Conservation (phyloP, 1,140 invertebrate species). For the Drosophila santomea region DNA sequence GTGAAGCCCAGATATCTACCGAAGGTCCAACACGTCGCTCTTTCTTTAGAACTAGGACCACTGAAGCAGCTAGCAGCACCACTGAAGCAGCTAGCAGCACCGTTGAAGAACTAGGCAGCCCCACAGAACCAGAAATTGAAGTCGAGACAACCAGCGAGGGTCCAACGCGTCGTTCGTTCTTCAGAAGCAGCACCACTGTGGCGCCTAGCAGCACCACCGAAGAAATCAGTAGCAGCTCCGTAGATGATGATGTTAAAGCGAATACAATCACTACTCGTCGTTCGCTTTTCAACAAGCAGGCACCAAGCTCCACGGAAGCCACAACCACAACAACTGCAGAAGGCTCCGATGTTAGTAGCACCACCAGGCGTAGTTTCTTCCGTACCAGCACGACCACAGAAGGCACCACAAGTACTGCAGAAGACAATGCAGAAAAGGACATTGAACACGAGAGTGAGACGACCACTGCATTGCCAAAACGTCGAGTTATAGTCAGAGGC, state of each 20-base stretch:
- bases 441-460: constrained; percentile 3
- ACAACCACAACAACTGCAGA: constrained; percentile 10
- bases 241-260: background rate
- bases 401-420: constrained; percentile 3
- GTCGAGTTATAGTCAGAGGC: constrained; percentile 54
- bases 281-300: constrained; percentile 14
- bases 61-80: background rate
- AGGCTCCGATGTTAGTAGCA: constrained; percentile 11
- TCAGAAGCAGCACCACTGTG: constrained; percentile 1
- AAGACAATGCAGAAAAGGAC: background rate
- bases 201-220: background rate
- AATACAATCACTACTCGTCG: constrained; percentile 16
- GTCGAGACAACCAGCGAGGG: background rate
- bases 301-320: constrained; percentile 11
- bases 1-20: background rate
- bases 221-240: constrained; percentile 5
- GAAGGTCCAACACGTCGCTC: constrained; percentile 13
- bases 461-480: constrained; percentile 29
- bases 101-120: background rate
- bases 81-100: background rate
- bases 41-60: constrained; percentile 12
- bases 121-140: constrained; percentile 1
- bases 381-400: constrained; percentile 39
- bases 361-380: constrained; percentile 19
- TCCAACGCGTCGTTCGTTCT: constrained; percentile 9